Evolutionary conservation across 2,113 vertebrate genomes (phyloP).

Genomic region (Xenus cinereus): DNA sequence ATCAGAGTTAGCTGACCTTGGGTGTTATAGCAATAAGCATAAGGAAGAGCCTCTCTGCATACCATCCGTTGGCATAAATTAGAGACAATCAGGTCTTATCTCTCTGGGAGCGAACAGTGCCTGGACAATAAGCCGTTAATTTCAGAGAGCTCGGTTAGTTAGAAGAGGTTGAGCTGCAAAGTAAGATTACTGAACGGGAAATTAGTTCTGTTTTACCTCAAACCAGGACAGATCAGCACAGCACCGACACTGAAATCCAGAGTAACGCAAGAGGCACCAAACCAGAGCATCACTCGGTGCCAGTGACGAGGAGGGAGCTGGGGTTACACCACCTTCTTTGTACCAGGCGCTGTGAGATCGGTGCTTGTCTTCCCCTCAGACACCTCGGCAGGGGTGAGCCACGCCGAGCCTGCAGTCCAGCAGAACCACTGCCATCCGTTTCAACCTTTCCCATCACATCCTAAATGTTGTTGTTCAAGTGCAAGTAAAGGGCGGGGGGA

Average conservation of each 20-base stretch:
- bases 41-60: neutral
- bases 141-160: neutral
- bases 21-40: neutral
- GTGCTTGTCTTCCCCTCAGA: neutral
- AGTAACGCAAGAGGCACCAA: neutral
- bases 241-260: neutral
- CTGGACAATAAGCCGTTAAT: neutral
- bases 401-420: neutral
- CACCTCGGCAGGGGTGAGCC: neutral
- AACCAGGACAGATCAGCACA: neutral
- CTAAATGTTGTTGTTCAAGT: neutral
- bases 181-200: neutral
- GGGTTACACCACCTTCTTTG: neutral
- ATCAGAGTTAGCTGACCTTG: neutral
- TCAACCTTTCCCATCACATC: neutral
- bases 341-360: neutral
- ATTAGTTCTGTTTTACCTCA: neutral
- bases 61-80: neutral
- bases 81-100: neutral
- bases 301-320: neutral
- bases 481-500: neutral
- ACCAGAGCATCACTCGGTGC: neutral
- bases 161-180: neutral
- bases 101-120: neutral
- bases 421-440: neutral